These are phyloP conservation scores for Isoperla grammatica DNA, from an alignment of 2,888 invertebrate genomes.

Conservation along the genomic window DNA sequence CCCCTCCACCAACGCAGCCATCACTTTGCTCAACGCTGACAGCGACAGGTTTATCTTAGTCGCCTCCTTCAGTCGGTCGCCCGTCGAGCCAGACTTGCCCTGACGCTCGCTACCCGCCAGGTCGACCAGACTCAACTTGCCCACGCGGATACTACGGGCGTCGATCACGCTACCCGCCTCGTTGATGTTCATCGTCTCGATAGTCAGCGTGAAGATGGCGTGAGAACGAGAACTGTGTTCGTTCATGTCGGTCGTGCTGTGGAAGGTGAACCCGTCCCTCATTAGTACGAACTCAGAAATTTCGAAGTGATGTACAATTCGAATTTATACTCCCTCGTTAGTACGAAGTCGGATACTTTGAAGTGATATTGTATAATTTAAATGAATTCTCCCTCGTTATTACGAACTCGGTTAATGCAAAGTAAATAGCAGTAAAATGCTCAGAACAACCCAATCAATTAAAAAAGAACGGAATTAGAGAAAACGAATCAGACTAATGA, in stretches of 20 bases:
- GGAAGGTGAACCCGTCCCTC: no score
- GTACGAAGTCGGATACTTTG: no score
- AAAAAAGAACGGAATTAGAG: no score
- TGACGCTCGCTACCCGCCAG: slow-evolving; percentile 58
- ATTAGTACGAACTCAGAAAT: no score
- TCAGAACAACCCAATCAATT: no score
- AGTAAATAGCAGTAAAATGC: no score
- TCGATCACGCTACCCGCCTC: slow-evolving; percentile 37
- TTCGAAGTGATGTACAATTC: no score
- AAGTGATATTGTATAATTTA: no score
- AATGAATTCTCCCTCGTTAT: no score
- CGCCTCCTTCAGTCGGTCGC: slow-evolving; percentile 51
- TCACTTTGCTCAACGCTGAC: slow-evolving; percentile 55
- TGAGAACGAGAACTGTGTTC: slow-evolving; percentile 56
- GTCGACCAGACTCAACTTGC: slow-evolving; percentile 54
- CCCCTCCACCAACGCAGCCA: slow-evolving; percentile 47
- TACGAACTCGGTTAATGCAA: no score
- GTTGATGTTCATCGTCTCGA: slow-evolving; percentile 42
- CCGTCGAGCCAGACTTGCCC: slow-evolving; percentile 53
- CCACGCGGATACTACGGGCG: slow-evolving; percentile 42
- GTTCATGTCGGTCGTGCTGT: slow-evolving; percentile 53
- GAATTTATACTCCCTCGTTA: no score
- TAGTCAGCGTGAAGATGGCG: slow-evolving; percentile 57
- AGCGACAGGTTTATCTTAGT: slow-evolving; percentile 55
- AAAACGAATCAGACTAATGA: no score